phyloP scores from a whole-genome alignment of 2,797 vertebrate genomes.

The Pseudochirops cupreus region DNA sequence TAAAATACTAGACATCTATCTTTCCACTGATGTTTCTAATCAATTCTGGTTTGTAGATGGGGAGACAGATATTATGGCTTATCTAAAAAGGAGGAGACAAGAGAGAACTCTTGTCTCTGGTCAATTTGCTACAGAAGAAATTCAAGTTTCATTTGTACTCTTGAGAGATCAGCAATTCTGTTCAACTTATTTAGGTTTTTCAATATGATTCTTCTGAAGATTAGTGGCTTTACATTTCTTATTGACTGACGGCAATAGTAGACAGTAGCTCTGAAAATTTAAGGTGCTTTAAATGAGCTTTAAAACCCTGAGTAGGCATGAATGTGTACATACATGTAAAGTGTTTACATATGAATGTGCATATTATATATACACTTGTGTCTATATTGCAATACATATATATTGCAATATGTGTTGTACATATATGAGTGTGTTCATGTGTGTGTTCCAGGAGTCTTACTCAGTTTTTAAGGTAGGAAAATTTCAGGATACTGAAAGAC shows the following conservation, averaged over 20 bases:
- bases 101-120: neutral
- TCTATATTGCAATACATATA: neutral
- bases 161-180: neutral
- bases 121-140: neutral
- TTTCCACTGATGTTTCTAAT: slow-evolving; percentile 8
- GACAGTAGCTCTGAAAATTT: slow-evolving; percentile 12
- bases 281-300: neutral
- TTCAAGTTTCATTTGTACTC: neutral
- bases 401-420: no score
- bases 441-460: neutral
- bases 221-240: neutral
- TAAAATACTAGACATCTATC: slow-evolving; percentile 11
- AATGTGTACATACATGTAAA: neutral
- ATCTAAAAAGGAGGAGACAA: neutral
- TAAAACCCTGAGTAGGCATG: neutral
- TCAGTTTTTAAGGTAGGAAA: neutral
- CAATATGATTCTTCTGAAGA: neutral
- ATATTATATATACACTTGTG: neutral
- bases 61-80: neutral
- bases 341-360: neutral
- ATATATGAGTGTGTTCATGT: neutral
- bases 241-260: neutral
- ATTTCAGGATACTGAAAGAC: neutral
- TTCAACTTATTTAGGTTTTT: neutral
- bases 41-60: neutral